A percentile compares a stretch with the other conserved stretches of the same genome.
phyloP scores from a whole-genome alignment of 2,888 invertebrate genomes.

The Clanis bilineata region DNA sequence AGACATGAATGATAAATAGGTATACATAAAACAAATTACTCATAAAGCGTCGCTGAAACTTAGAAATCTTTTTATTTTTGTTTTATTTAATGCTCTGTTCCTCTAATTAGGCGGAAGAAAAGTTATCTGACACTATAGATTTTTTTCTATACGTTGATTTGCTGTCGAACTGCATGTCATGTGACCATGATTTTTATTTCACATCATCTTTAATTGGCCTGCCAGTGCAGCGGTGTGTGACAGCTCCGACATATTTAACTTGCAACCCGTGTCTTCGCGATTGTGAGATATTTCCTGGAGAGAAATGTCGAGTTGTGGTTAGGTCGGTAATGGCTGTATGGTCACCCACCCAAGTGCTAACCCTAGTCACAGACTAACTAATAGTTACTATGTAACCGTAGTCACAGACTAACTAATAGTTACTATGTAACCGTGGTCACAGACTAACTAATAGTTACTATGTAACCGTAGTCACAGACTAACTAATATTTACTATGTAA shows the following conservation, averaged over 20 bases:
- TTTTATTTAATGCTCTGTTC: background rate
- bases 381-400: too few relatives aligned
- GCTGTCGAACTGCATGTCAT: slow-evolving; percentile 10
- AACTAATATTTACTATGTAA: too few relatives aligned
- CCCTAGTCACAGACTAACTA: background rate
- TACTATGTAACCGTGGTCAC: too few relatives aligned
- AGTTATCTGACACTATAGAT: slow-evolving; percentile 2
- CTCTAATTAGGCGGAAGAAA: background rate
- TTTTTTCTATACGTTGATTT: slow-evolving; percentile 3
- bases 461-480: too few relatives aligned
- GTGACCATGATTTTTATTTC: slow-evolving; percentile 7
- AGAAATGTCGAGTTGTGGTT: background rate
- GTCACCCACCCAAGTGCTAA: slow-evolving; percentile 7
- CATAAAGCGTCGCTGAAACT: background rate
- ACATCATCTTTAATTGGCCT: slow-evolving; percentile 17
- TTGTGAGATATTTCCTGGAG: slow-evolving; percentile 1
- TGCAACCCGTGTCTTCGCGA: background rate
- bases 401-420: too few relatives aligned
- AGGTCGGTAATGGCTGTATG: background rate
- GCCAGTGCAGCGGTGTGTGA: slow-evolving; percentile 4
- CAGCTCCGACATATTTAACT: slow-evolving; percentile 9
- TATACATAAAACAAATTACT: too few relatives aligned
- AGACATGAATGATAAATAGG: too few relatives aligned
- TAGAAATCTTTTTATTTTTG: background rate
- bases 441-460: too few relatives aligned